phyloP scores from a whole-genome alignment of 2,888 invertebrate genomes.

The Oscheius sp. region DNA sequence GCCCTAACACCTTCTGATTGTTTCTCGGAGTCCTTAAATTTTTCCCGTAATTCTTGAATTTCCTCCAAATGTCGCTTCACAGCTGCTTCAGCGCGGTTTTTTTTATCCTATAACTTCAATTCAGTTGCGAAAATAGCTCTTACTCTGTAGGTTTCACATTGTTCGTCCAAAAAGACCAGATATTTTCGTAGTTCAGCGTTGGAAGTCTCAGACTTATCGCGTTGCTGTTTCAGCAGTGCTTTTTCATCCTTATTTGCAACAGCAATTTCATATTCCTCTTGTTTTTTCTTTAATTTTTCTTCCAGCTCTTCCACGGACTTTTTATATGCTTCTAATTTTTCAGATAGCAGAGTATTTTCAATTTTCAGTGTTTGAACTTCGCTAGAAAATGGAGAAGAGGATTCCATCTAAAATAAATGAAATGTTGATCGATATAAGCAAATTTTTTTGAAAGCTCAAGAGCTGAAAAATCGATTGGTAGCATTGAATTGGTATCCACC shows the following conservation, averaged over 20 bases:
- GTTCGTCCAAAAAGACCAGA: constrained; percentile 7
- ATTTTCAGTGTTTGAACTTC: constrained; percentile 7
- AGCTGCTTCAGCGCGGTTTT: constrained; percentile 1
- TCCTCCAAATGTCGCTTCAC: neutral
- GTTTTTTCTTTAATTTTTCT: constrained; percentile 9
- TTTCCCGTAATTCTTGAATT: neutral
- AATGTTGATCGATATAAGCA: too few relatives aligned
- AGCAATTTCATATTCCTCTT: constrained; percentile 4
- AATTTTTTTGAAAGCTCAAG: neutral
- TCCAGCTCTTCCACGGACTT: neutral
- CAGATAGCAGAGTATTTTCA: constrained; percentile 11
- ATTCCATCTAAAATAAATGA: neutral
- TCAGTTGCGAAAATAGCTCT: neutral
- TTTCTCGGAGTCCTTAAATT: constrained; percentile 11
- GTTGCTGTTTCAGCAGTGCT: neutral
- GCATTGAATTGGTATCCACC: too few relatives aligned
- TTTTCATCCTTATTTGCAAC: constrained; percentile 8
- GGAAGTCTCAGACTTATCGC: neutral
- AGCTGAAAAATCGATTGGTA: neutral
- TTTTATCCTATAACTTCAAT: constrained; percentile 3
- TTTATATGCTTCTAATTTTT: neutral
- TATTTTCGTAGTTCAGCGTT: constrained; percentile 1
- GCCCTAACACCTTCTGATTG: neutral
- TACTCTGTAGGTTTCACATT: constrained; percentile 30
- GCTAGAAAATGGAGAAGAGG: neutral